A percentile compares a stretch with the other conserved stretches of the same genome.
Conservation (phyloP, 2,888 invertebrate genomes). For the Platycheirus rosarum region DNA sequence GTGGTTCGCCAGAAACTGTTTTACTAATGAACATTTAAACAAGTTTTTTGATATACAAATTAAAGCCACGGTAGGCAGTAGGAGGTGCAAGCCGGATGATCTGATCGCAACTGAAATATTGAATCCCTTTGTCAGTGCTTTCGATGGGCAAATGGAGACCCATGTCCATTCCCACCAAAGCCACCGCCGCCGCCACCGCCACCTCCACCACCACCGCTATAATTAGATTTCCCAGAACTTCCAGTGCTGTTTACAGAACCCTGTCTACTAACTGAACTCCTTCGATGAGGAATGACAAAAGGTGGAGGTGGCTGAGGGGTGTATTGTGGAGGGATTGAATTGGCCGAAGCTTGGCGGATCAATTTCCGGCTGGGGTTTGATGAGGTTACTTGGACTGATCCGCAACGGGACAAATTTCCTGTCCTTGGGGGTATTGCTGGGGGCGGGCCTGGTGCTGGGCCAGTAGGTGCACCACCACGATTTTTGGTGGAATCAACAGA, state of each 20-base stretch:
- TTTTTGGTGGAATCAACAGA: slow-evolving; percentile 79
- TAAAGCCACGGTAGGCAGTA: slow-evolving; percentile 82
- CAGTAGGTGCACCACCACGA: slow-evolving; percentile 78
- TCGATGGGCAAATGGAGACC: slow-evolving; percentile 78
- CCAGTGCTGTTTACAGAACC: slow-evolving; percentile 76
- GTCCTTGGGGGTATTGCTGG: slow-evolving; percentile 82
- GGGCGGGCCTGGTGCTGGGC: slow-evolving; percentile 81
- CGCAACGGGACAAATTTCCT: slow-evolving; percentile 79
- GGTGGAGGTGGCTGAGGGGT: slow-evolving; percentile 82
- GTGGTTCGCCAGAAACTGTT: too few relatives aligned
- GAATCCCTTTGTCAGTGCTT: slow-evolving; percentile 83
- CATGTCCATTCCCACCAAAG: slow-evolving; percentile 62
- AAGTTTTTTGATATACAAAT: slow-evolving; percentile 28
- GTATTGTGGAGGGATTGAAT: slow-evolving; percentile 81
- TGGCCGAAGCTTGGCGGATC: slow-evolving; percentile 81
- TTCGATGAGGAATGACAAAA: slow-evolving; percentile 82
- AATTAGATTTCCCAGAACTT: slow-evolving; percentile 23
- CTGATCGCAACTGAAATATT: slow-evolving; percentile 79
- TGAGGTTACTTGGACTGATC: slow-evolving; percentile 79
- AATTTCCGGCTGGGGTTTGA: slow-evolving; percentile 76
- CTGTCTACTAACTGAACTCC: slow-evolving; percentile 79
- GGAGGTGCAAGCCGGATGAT: slow-evolving; percentile 78
- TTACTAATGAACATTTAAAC: slow-evolving; percentile 1
- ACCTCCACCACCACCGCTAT: slow-evolving; percentile 19
- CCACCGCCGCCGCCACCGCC: slow-evolving; percentile 42